Base-by-base conservation (phyloP, 37 sponge, comb jelly and placozoan genomes). In the Hormiphora californensis region DNA sequence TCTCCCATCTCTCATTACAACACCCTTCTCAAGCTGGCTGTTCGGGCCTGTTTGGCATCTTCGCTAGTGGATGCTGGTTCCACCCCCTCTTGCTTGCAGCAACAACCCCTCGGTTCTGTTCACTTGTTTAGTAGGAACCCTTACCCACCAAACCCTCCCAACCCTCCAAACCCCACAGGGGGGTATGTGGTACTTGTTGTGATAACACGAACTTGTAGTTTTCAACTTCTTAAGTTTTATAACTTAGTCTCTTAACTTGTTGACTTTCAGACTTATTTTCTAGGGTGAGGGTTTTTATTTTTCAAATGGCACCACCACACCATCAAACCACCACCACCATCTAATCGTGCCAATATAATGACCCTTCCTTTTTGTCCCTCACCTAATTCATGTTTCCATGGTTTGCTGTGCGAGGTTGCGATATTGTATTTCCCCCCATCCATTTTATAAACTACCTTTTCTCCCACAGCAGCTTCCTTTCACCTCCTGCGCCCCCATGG, bases 81-180 rank as follows among this genome's bases (percentile, higher is more conserved):
- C 81, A 11, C 81, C 81, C 23, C 81, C 43, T 19, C 81, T 73
- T n/a, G n/a, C n/a, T n/a, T n/a, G n/a, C 9, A 25, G 46, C 1
- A 73, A 30, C 81, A 73, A 73, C 81, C 81, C 81, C 25, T 28
- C 43, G 28, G 40, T 73, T 17, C n/a, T n/a, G n/a, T n/a, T n/a
- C n/a, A n/a, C n/a, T n/a, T n/a, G n/a, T n/a, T n/a, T n/a, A n/a
- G n/a, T n/a, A n/a, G n/a, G n/a, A n/a, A n/a, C n/a, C n/a, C n/a
- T n/a, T n/a, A n/a, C n/a, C n/a, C 21, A 22, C n/a, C 43, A 43
- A n/a, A 35, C 35, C 67, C 37, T 38, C 36, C 21, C 81, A 25
- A 43, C 81, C 23, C 46, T 73, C 7, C 81, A 43, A 1, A 41
- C 81, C 23, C 81, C 81, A 11, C 81, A 43, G 21, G 81, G 81